Conservation (phyloP, 1,140 invertebrate species). For the Bradynema listronoti region DNA sequence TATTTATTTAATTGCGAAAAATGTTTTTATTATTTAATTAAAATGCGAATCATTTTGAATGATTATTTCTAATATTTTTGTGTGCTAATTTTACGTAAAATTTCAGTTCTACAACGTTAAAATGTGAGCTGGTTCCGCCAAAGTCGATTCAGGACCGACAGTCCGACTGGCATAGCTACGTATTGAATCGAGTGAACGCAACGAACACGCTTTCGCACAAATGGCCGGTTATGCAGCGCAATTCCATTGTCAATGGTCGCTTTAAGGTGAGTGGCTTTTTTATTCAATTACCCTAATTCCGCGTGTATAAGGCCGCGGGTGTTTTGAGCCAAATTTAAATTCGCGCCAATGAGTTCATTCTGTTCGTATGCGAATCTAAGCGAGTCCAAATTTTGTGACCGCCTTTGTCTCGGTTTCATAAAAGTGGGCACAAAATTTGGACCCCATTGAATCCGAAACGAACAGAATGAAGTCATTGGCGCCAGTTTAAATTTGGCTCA, state of each 20-base stretch:
- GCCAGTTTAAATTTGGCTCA: too few species aligned
- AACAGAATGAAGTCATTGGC: too few species aligned
- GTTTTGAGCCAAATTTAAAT: too few species aligned
- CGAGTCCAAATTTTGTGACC: too few species aligned
- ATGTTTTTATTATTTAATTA: constrained; percentile 1
- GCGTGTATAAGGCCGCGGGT: too few species aligned
- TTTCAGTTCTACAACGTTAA: constrained; percentile 1
- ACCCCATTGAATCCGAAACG: too few species aligned
- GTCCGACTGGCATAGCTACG: constrained; percentile 18
- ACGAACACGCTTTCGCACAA: constrained; percentile 15
- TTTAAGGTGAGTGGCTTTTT: constrained; percentile 18
- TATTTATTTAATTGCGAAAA: too few species aligned
- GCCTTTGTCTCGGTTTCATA: too few species aligned
- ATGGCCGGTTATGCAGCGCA: constrained; percentile 15
- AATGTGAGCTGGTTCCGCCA: constrained; percentile 21
- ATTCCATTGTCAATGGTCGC: constrained; percentile 15
- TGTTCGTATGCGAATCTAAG: too few species aligned
- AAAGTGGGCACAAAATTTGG: too few species aligned
- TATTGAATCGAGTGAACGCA: neutral
- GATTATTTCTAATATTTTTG: constrained; percentile 6
- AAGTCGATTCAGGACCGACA: constrained; percentile 20
- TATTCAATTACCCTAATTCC: too few species aligned
- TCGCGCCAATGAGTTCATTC: too few species aligned
- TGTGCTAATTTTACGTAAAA: neutral
- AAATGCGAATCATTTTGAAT: neutral